Conservation (phyloP, 2,888 invertebrate species). For the Hartigia nigra region DNA sequence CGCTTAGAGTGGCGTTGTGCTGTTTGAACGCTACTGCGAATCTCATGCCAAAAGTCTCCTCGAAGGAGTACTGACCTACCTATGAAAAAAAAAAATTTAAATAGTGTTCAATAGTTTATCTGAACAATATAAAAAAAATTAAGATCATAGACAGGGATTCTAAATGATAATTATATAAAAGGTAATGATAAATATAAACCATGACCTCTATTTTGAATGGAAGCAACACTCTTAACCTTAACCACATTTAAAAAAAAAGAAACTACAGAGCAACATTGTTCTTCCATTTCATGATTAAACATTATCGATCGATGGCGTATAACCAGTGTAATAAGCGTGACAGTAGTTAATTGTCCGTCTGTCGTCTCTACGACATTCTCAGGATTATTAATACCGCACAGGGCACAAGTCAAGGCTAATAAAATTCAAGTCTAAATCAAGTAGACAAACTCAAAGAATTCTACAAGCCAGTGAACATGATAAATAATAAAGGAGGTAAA, state of each 20-base stretch:
- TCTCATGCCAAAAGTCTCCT: constrained; percentile 91
- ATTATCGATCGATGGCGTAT: neutral
- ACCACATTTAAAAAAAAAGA: neutral
- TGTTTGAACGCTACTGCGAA: constrained; percentile 93
- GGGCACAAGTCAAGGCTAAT: neutral
- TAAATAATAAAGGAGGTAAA: neutral
- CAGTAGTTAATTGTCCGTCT: neutral
- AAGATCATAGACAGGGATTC: neutral
- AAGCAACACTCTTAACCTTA: neutral
- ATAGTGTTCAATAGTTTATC: neutral
- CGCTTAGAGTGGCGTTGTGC: constrained; percentile 90
- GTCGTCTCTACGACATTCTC: neutral
- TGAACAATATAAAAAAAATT: neutral
- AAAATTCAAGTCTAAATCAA: neutral
- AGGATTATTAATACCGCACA: neutral
- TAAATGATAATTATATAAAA: neutral
- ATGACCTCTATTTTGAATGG: neutral
- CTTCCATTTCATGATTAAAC: neutral
- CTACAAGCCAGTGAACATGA: neutral
- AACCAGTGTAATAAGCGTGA: neutral
- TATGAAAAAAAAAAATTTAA: constrained; percentile 43
- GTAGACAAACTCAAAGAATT: neutral
- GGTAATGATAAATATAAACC: no score
- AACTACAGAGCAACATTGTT: neutral
- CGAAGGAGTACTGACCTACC: constrained; percentile 93